Evolutionary conservation across 2,797 vertebrate genomes (phyloP).

Genomic region (Notolabrus celidotus): DNA sequence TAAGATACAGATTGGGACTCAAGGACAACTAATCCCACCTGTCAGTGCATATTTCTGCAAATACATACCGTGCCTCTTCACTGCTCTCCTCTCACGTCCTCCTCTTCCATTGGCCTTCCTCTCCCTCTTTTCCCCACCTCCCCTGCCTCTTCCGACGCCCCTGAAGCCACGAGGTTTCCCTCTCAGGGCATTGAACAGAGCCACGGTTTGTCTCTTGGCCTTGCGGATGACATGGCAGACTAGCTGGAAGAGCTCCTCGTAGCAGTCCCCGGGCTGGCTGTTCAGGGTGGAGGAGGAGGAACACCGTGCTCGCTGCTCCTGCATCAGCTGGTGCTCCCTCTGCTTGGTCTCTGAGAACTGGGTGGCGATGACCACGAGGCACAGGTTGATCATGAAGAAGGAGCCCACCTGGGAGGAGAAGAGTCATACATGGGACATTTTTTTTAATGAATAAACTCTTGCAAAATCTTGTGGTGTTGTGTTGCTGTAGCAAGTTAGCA

Average conservation of each 20-base stretch:
- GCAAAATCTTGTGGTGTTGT: too few relatives aligned
- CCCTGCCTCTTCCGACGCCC: slow-evolving; percentile 58
- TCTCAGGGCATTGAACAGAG: slow-evolving; percentile 86
- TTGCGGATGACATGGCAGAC: slow-evolving; percentile 93
- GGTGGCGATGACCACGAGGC: slow-evolving; percentile 97
- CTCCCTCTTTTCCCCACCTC: slow-evolving; percentile 40
- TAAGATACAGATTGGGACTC: too few relatives aligned
- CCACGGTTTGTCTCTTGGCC: slow-evolving; percentile 85
- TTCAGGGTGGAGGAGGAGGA: slow-evolving; percentile 94
- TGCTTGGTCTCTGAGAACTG: slow-evolving; percentile 99
- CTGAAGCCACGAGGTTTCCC: slow-evolving; percentile 74
- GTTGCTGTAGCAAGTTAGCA: too few relatives aligned
- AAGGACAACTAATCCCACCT: too few relatives aligned
- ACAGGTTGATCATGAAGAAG: slow-evolving; percentile 99
- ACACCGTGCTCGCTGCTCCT: slow-evolving; percentile 93
- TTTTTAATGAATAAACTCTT: too few relatives aligned
- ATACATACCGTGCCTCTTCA: slow-evolving; percentile 51
- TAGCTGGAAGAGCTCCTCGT: slow-evolving; percentile 95
- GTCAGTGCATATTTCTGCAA: background rate
- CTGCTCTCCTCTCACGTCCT: slow-evolving; percentile 45
- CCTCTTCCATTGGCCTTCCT: slow-evolving; percentile 64
- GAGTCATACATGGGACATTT: background rate
- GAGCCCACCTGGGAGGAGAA: slow-evolving; percentile 83
- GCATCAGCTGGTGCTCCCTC: slow-evolving; percentile 97
- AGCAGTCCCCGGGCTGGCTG: slow-evolving; percentile 95